Evolutionary conservation across 2,797 vertebrate genomes (phyloP).

Genomic region (Apodemus agrarius): DNA sequence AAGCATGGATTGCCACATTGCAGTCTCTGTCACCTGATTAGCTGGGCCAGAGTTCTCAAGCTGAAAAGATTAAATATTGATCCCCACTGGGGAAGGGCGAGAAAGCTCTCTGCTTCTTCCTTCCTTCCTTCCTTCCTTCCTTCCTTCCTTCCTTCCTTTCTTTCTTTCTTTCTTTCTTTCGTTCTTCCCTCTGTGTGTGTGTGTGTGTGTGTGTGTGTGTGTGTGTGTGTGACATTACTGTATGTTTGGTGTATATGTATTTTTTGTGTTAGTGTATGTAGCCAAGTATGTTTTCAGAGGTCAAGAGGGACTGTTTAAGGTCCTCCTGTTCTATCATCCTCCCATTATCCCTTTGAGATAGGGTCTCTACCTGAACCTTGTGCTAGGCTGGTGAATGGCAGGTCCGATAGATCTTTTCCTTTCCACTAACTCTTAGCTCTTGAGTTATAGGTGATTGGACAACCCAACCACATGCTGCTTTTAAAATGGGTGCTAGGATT

Average conservation of each 20-base stretch:
- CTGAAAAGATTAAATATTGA: slow-evolving; percentile 66
- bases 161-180: not conserved
- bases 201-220: not conserved
- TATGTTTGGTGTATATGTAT: not conserved
- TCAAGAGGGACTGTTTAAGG: not conserved
- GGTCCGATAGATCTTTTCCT: not conserved
- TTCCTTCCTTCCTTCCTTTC: not conserved
- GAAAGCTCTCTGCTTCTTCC: not conserved
- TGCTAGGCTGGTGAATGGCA: not conserved
- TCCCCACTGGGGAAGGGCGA: not conserved
- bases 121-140: not conserved
- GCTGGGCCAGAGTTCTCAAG: not conserved
- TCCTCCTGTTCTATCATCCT: not conserved
- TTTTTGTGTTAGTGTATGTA: not conserved
- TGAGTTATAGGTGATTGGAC: not conserved
- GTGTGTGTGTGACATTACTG: not conserved
- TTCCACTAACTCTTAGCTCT: not conserved
- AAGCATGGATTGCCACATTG: not conserved
- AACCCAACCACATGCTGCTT: not conserved
- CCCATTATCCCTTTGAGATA: not conserved
- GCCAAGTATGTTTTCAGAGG: not conserved
- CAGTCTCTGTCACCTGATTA: not conserved
- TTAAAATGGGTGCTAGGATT: not conserved
- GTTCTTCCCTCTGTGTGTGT: not conserved
- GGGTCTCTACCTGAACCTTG: not conserved